Percentiles rank a stretch among this genome's conserved stretches.
phyloP scores from a whole-genome alignment of 2,797 vertebrate species.

The Hypotaenidia okinawae region DNA sequence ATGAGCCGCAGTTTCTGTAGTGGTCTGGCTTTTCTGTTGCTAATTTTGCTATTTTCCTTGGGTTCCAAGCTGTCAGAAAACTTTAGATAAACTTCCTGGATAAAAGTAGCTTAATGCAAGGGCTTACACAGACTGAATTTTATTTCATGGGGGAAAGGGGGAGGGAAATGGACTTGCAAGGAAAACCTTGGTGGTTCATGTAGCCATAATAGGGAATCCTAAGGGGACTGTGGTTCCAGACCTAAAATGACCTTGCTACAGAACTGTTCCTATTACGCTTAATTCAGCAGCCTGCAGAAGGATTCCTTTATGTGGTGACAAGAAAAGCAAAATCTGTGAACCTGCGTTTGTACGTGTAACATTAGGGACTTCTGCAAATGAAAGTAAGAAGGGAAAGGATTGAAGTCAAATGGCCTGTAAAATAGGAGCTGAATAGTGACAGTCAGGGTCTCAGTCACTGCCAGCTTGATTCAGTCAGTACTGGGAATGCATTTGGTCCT shows the following conservation, averaged over 20 bases:
- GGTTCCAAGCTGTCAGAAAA: constrained; percentile 36
- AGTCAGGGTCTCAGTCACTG: neutral
- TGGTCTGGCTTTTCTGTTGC: neutral
- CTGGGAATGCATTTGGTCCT: neutral
- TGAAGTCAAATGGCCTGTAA: constrained; percentile 14
- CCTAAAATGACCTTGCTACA: constrained; percentile 37
- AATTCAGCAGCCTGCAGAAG: constrained; percentile 39
- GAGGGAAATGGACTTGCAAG: constrained; percentile 5
- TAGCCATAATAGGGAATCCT: constrained; percentile 49
- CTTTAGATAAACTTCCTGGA: constrained; percentile 12
- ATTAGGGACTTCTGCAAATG: constrained; percentile 35
- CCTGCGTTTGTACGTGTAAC: neutral
- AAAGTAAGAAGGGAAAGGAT: neutral
- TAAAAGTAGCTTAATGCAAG: constrained; percentile 51
- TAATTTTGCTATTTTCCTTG: constrained; percentile 26
- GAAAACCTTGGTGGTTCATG: constrained; percentile 4
- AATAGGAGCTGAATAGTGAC: neutral
- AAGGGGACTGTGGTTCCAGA: neutral
- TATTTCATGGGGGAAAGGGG: neutral
- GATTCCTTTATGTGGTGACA: constrained; percentile 43
- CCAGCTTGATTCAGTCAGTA: neutral
- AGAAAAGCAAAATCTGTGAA: constrained; percentile 54
- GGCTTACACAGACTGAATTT: constrained; percentile 35
- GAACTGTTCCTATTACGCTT: constrained; percentile 6
- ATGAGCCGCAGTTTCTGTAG: constrained; percentile 6